Conservation (phyloP, 2,113 vertebrate species). For the Chitala chitala region DNA sequence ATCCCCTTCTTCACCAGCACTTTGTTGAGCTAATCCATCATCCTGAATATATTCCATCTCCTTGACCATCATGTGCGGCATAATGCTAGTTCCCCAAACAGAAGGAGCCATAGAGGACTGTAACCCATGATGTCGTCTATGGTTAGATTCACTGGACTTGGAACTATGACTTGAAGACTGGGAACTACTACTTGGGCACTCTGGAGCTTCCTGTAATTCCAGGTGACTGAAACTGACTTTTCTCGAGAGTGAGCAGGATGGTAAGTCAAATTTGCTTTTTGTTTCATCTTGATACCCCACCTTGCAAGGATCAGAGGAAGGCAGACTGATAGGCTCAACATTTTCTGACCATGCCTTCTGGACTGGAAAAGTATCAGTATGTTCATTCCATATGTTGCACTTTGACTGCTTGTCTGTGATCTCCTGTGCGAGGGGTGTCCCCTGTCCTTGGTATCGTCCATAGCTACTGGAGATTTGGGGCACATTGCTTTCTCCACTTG, state of each 20-base stretch:
- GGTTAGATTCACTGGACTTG: constrained; percentile 56
- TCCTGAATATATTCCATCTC: constrained; percentile 41
- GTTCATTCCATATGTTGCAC: background rate
- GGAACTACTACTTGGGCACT: constrained; percentile 58
- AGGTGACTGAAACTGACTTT: constrained; percentile 50
- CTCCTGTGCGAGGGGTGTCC: background rate
- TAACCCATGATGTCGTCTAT: constrained; percentile 37
- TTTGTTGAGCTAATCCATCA: constrained; percentile 34
- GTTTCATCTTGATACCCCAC: constrained; percentile 43
- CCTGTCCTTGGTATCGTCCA: background rate
- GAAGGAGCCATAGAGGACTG: constrained; percentile 17
- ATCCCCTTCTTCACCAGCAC: constrained; percentile 30
- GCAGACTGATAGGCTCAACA: background rate
- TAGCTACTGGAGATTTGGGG: background rate
- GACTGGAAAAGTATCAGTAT: background rate
- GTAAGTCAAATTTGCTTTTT: constrained; percentile 53
- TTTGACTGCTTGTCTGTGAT: background rate
- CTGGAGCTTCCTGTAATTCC: constrained; percentile 51
- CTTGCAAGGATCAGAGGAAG: constrained; percentile 35
- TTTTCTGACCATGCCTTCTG: background rate
- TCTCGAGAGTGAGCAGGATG: constrained; percentile 38
- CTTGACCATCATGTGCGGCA: constrained; percentile 13
- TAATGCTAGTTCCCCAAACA: constrained; percentile 31
- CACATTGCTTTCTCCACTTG: constrained; percentile 15
- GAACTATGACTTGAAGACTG: constrained; percentile 64